A percentile compares a stretch with the other conserved stretches of the same genome.
phyloP scores from a whole-genome alignment of 1,140 invertebrate genomes.

The Papilio glaucus region DNA sequence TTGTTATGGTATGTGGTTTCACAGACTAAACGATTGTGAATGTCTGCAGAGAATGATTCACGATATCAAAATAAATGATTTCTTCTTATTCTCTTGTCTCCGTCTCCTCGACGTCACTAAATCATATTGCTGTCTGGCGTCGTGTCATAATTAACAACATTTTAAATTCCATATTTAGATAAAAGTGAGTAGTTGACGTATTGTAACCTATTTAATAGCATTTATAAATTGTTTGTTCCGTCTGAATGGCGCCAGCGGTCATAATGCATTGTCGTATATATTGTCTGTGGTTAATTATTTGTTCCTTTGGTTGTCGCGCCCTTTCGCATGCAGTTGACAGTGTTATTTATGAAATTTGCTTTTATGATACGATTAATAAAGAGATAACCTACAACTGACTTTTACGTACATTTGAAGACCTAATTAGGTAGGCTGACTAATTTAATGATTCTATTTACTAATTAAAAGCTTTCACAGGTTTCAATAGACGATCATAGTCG shows the following conservation, averaged over 20 bases:
- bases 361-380: slow-evolving; percentile 6
- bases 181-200: not conserved
- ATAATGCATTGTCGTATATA: slow-evolving; percentile 20
- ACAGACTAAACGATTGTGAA: slow-evolving; percentile 45
- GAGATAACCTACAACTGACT: not conserved
- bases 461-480: too few species aligned
- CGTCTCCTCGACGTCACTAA: slow-evolving; percentile 52
- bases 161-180: slow-evolving; percentile 36
- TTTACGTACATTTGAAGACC: not conserved
- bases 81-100: slow-evolving; percentile 59
- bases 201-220: slow-evolving; percentile 28
- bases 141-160: slow-evolving; percentile 47
- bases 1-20: slow-evolving; percentile 49
- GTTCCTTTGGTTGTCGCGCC: not conserved
- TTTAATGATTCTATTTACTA: not conserved
- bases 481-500: too few species aligned
- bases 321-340: not conserved
- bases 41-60: slow-evolving; percentile 64
- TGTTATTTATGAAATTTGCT: slow-evolving; percentile 8
- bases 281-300: slow-evolving; percentile 23
- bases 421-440: not conserved
- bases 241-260: slow-evolving; percentile 23
- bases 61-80: slow-evolving; percentile 68
- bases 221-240: slow-evolving; percentile 32
- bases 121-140: slow-evolving; percentile 58